Evolutionary conservation across 2,797 vertebrate species (phyloP).

Genomic region (Argya squamiceps): DNA sequence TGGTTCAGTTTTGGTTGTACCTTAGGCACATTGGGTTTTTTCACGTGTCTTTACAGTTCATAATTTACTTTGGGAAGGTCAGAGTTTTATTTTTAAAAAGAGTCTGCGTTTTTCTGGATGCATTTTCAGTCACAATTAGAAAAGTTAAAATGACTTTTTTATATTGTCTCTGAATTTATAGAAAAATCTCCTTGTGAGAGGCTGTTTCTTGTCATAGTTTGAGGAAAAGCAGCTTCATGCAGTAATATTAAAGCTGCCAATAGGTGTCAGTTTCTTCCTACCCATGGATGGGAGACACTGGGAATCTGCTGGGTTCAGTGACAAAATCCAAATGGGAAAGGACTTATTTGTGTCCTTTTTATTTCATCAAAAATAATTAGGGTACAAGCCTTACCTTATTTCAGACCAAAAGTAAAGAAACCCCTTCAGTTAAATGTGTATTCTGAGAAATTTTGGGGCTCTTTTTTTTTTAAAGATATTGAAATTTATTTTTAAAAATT

Average conservation of each 20-base stretch:
- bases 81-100: not conserved
- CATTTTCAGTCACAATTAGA: not conserved
- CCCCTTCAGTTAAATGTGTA: not conserved
- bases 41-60: not conserved
- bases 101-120: not conserved
- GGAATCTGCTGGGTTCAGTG: not conserved
- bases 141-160: not conserved
- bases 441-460: not conserved
- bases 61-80: not conserved
- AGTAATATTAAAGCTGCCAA: constrained; percentile 65
- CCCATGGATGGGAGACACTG: not conserved
- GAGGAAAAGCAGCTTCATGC: not conserved
- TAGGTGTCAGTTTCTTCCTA: constrained; percentile 72
- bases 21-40: not conserved
- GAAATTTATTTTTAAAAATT: not conserved
- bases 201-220: not conserved
- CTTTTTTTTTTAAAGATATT: not conserved
- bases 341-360: not conserved
- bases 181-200: not conserved
- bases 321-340: not conserved
- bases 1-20: not conserved
- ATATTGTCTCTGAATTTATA: not conserved
- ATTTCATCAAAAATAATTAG: not conserved
- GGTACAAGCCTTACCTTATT: not conserved
- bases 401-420: not conserved